phyloP scores from a whole-genome alignment of 2,797 vertebrate species.

The Pangasius sanitwongsei region DNA sequence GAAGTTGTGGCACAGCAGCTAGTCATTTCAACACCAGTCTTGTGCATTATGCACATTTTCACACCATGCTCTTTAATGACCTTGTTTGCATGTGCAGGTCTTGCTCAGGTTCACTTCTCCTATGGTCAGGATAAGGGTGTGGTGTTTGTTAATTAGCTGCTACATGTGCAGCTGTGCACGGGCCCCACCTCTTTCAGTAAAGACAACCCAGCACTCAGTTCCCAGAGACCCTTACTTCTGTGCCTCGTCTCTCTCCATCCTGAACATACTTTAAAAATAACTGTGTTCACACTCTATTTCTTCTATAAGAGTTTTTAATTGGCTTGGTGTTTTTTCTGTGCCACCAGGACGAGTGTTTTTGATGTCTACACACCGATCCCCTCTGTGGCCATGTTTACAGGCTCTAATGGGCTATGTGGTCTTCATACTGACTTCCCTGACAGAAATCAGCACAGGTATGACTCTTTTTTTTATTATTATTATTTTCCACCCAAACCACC shows the following conservation, averaged over 20 bases:
- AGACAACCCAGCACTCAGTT: neutral
- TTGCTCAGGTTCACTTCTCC: conserved; percentile 7
- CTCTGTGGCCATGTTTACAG: conserved; percentile 63
- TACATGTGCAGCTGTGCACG: conserved; percentile 37
- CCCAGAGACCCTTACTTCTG: neutral
- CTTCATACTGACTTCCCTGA: conserved; percentile 65
- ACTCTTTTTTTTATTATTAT: neutral
- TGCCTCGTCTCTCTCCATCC: neutral
- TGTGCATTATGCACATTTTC: neutral
- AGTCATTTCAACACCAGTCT: conserved; percentile 41
- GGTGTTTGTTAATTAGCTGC: conserved; percentile 30
- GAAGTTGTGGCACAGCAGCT: conserved; percentile 42
- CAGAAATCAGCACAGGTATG: conserved; percentile 69
- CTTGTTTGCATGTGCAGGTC: conserved; percentile 7
- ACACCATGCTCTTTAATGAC: conserved; percentile 6
- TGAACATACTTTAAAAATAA: neutral
- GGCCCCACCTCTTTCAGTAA: conserved; percentile 24
- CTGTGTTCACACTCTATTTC: neutral
- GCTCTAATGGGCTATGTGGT: conserved; percentile 63
- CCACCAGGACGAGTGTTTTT: conserved; percentile 65
- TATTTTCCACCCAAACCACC: neutral
- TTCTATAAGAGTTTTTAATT: neutral
- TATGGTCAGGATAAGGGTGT: conserved; percentile 39
- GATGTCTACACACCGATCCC: conserved; percentile 68
- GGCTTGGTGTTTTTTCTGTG: conserved; percentile 30